Percentiles rank a stretch among this genome's conserved stretches.
phyloP scores from a whole-genome alignment of 2,888 invertebrate species.

The Scaptomyza flava region DNA sequence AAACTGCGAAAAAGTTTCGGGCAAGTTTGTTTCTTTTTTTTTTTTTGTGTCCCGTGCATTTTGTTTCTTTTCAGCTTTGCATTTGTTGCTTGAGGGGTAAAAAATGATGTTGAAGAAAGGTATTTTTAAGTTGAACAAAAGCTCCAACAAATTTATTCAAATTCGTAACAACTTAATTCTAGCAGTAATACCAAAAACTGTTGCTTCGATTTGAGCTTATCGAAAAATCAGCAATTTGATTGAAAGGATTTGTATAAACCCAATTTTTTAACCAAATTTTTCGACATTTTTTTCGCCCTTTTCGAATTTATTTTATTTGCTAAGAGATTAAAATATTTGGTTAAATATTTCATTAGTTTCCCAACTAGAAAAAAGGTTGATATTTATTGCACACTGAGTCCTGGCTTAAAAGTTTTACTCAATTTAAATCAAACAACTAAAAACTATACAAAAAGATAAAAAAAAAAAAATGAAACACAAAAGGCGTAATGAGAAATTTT shows the following conservation, averaged over 20 bases:
- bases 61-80: conserved; percentile 8
- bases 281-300: not conserved
- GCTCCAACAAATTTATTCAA: not conserved
- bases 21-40: not conserved
- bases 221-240: not conserved
- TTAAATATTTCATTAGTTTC: conserved; percentile 5
- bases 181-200: not conserved
- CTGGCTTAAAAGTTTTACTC: conserved; percentile 3
- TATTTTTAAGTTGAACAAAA: not conserved
- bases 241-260: not conserved
- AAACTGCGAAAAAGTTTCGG: conserved; percentile 63
- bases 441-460: conserved; percentile 7
- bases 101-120: not conserved
- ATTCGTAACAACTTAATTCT: not conserved
- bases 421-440: not conserved
- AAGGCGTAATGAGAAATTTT: conserved; percentile 27
- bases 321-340: conserved; percentile 10
- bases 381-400: conserved; percentile 2
- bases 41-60: conserved; percentile 7
- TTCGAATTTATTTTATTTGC: not conserved
- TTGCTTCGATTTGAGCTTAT: not conserved
- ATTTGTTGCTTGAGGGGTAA: not conserved
- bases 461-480: not conserved
- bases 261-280: not conserved
- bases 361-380: not conserved